These are phyloP conservation scores for Limanda limanda DNA, from an alignment of 2,113 vertebrate genomes.

Conservation along the genomic window DNA sequence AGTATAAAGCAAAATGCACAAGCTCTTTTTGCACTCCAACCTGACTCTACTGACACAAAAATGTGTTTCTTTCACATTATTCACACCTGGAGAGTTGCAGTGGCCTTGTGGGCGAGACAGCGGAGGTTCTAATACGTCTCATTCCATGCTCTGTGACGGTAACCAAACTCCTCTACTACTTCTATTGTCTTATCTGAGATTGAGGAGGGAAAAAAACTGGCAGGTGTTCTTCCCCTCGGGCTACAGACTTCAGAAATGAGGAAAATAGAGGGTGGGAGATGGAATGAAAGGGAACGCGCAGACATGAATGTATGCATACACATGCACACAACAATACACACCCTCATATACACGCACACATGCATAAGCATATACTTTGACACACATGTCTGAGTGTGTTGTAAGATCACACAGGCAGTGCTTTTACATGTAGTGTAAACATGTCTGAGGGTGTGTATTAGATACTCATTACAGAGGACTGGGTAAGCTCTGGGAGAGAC, in stretches of 20 bases:
- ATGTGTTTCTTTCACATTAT: slow-evolving; percentile 49
- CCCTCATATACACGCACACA: slow-evolving; percentile 27
- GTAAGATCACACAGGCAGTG: slow-evolving; percentile 73
- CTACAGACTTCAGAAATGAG: slow-evolving; percentile 74
- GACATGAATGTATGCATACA: slow-evolving; percentile 38
- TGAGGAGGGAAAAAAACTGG: slow-evolving; percentile 63
- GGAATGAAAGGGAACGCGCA: slow-evolving; percentile 65
- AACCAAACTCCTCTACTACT: slow-evolving; percentile 71
- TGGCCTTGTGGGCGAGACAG: slow-evolving; percentile 57
- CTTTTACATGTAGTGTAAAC: slow-evolving; percentile 79
- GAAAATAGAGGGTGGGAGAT: slow-evolving; percentile 68
- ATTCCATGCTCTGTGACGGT: slow-evolving; percentile 63
- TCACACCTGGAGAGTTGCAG: slow-evolving; percentile 71
- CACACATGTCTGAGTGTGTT: slow-evolving; percentile 64
- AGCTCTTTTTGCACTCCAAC: slow-evolving; percentile 33
- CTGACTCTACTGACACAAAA: slow-evolving; percentile 57
- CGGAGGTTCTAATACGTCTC: slow-evolving; percentile 66
- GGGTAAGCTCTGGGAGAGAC: slow-evolving; percentile 76
- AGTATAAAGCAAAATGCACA: slow-evolving; percentile 59
- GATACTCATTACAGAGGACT: slow-evolving; percentile 78
- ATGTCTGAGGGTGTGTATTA: slow-evolving; percentile 80
- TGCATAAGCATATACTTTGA: slow-evolving; percentile 45
- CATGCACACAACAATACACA: slow-evolving; percentile 23
- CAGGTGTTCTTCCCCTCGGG: slow-evolving; percentile 77
- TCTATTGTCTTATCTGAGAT: slow-evolving; percentile 80